A percentile compares a stretch with the other conserved stretches of the same genome.
Evolutionary conservation across 2,797 vertebrate species (phyloP).

Genomic region (Pantherophis alleghaniensis): DNA sequence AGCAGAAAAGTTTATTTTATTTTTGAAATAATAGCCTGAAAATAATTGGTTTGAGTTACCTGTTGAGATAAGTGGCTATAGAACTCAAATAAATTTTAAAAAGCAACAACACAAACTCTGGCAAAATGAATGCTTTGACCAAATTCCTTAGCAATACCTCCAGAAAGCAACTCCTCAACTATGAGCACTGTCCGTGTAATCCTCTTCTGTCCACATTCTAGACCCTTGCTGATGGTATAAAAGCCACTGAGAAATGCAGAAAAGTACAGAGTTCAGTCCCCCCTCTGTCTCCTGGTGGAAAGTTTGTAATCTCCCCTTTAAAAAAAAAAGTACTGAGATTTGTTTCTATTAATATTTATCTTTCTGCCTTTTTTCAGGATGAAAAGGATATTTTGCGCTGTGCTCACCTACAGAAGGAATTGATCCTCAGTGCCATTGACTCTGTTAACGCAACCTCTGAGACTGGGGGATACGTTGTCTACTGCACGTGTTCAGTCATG

Average conservation of each 20-base stretch:
- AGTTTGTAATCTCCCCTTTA: neutral
- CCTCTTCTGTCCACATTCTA: neutral
- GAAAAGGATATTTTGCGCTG: slow-evolving; percentile 87
- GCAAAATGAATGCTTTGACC: neutral
- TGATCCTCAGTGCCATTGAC: slow-evolving; percentile 93
- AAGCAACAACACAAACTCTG: neutral
- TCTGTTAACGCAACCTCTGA: slow-evolving; percentile 87
- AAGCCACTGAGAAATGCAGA: neutral
- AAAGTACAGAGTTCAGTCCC: neutral
- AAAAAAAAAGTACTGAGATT: neutral
- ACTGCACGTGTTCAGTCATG: slow-evolving; percentile 94
- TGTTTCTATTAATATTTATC: neutral
- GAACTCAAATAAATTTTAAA: neutral
- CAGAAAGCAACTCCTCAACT: neutral
- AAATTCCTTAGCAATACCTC: neutral
- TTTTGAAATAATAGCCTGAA: neutral
- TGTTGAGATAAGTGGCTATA: neutral
- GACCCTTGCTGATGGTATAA: neutral
- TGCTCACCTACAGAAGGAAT: slow-evolving; percentile 94
- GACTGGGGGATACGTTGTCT: slow-evolving; percentile 90
- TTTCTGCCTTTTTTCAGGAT: slow-evolving; percentile 72
- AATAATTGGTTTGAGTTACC: neutral
- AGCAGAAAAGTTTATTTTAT: neutral
- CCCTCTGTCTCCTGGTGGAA: neutral
- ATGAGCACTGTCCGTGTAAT: neutral